Evolutionary conservation across 2,888 invertebrate species (phyloP).

Genomic region (Drosophila rellima): DNA sequence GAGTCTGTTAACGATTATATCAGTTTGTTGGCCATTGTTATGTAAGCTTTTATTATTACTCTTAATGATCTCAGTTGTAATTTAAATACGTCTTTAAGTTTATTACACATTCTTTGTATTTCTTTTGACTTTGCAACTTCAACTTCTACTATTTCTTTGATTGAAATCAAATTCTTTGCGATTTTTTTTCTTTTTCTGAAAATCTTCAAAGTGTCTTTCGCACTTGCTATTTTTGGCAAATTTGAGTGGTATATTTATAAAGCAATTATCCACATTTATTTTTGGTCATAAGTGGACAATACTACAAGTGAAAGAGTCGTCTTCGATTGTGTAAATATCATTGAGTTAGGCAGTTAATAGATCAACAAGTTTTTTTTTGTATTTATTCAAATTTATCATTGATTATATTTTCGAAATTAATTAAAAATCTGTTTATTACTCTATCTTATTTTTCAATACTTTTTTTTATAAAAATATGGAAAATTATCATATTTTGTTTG

Average conservation of each 20-base stretch:
- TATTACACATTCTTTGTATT: conserved; percentile 3
- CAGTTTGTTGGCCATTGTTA: conserved; percentile 36
- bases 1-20: conserved; percentile 36
- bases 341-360: background rate
- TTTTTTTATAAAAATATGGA: too few relatives aligned
- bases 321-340: background rate
- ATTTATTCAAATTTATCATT: background rate
- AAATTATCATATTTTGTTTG: too few relatives aligned
- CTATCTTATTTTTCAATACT: too few relatives aligned
- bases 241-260: conserved; percentile 42
- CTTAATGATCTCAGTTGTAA: conserved; percentile 12
- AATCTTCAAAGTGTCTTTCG: conserved; percentile 4
- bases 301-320: background rate
- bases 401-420: too few relatives aligned
- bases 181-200: conserved; percentile 9
- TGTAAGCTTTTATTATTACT: conserved; percentile 12
- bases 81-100: conserved; percentile 33
- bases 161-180: background rate
- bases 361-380: background rate
- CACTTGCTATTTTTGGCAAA: conserved; percentile 49
- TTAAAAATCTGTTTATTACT: too few relatives aligned
- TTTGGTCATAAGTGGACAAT: conserved; percentile 34
- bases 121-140: background rate
- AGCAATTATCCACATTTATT: conserved; percentile 26
- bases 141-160: background rate